Percentiles rank a stretch among this genome's conserved stretches.
Conservation (phyloP, 2,888 invertebrate species). For the Nymphalis urticae region DNA sequence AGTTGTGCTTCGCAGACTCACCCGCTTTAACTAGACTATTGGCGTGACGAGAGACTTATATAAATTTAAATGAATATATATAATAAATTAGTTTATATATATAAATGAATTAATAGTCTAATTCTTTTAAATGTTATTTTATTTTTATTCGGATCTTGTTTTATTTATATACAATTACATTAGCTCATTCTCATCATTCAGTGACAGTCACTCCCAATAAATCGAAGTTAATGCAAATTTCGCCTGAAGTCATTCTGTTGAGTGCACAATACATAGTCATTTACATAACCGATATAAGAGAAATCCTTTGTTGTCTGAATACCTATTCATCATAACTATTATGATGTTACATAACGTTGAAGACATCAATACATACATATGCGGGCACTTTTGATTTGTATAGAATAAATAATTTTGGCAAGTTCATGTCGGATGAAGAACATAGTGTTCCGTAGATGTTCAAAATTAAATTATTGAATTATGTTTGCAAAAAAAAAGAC, state of each 20-base stretch:
- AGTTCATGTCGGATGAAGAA: neutral
- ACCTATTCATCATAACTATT: conserved; percentile 59
- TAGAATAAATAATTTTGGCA: conserved; percentile 9
- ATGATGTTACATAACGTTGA: conserved; percentile 55
- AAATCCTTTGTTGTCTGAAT: conserved; percentile 73
- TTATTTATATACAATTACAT: conserved; percentile 41
- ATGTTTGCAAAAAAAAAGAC: too few relatives aligned
- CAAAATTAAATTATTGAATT: too few relatives aligned
- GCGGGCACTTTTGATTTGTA: conserved; percentile 16
- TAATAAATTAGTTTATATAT: too few relatives aligned
- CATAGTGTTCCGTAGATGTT: neutral
- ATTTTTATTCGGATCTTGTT: neutral
- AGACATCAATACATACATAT: conserved; percentile 47
- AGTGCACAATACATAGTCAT: conserved; percentile 51
- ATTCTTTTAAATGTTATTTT: too few relatives aligned
- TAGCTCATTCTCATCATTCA: conserved; percentile 49
- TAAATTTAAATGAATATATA: too few relatives aligned
- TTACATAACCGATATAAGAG: conserved; percentile 67
- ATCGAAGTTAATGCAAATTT: conserved; percentile 56
- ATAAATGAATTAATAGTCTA: too few relatives aligned
- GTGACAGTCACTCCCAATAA: conserved; percentile 57
- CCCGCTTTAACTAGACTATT: too few relatives aligned
- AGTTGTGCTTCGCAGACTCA: too few relatives aligned
- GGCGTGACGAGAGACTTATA: too few relatives aligned
- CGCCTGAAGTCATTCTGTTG: conserved; percentile 59